Base-by-base conservation (phyloP, 2,888 invertebrate genomes). In the Agelastica alni region DNA sequence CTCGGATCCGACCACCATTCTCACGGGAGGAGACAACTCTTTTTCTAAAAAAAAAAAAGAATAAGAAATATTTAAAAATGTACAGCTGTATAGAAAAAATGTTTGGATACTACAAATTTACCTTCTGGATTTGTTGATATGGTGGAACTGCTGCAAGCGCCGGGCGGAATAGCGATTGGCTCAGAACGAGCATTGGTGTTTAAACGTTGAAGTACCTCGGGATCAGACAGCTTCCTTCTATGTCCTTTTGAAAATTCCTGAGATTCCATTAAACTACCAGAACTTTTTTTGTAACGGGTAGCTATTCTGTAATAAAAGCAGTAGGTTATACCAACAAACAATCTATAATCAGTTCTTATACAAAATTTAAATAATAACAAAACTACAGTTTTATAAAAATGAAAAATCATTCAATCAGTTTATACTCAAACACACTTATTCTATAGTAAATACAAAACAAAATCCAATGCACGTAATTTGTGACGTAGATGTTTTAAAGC, bases 191-290 rank as follows among this genome's bases (percentile, higher is more conserved):
- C 62, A 41, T 68, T 69, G 6, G 67, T 62, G 30, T 69, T 64
- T 26, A 54, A 54, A 26, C 66, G 64, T 70, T 91, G 89, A 77
- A 89, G 88, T 69, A 93, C 89, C 72, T 93, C 92, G 0, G 93
- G 93, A 77, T 93, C 93, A 0, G 93, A 93, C 85, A 92, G 86
- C 79, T 93, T 92, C 37, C 92, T 81, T 55, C 88, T 83, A 58
- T 85, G 81, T 3, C 82, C 77, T 61, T 79, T 74, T 60, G 62
- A 63, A 61, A 78, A 61, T 34, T 80, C 71, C 5, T 77, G 70
- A 0, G 82, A 75, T 17, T 81, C 80, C 4, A 87, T 83, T 2
- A 87, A 81, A 70, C 80, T 58, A 83, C 88, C 4, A 6, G 91
- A 90, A 0, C 86, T 88, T 72, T 90, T 89, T 71, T 91, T 91